Evolutionary conservation across 2,797 vertebrate genomes (phyloP).

Genomic region (Syndactyla subalaris): DNA sequence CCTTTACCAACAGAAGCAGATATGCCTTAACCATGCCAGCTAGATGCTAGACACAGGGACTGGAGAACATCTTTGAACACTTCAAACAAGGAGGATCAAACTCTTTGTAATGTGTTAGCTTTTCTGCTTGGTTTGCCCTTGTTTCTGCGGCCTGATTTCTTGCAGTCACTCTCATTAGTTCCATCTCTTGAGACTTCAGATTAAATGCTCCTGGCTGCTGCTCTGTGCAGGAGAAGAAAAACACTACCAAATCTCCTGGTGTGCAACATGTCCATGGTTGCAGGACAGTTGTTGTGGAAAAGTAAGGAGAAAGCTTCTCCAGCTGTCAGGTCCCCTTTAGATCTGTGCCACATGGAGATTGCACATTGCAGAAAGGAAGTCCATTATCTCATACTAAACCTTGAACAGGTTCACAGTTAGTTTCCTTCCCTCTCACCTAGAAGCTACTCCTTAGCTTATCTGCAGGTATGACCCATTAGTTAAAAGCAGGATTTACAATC

Average conservation of each 20-base stretch:
- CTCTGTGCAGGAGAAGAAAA: background rate
- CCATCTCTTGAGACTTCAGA: background rate
- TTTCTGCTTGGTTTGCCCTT: background rate
- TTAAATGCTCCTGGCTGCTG: background rate
- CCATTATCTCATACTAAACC: background rate
- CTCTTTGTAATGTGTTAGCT: background rate
- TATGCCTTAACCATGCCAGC: background rate
- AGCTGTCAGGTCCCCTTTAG: slow-evolving; percentile 31
- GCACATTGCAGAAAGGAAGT: background rate
- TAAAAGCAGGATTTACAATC: background rate
- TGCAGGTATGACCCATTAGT: background rate
- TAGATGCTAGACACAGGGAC: background rate
- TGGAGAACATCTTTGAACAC: background rate
- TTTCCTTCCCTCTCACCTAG: slow-evolving; percentile 11
- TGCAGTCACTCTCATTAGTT: background rate
- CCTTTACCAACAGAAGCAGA: background rate
- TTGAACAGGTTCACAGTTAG: background rate
- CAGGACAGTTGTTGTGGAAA: background rate
- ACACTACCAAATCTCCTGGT: background rate
- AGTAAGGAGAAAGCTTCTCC: background rate
- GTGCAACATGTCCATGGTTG: background rate
- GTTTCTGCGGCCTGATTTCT: background rate
- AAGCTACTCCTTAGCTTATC: slow-evolving; percentile 14
- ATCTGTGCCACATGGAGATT: background rate
- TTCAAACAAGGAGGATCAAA: background rate